Evolutionary conservation across 2,888 invertebrate species (phyloP).

Genomic region (Thecophora atra): DNA sequence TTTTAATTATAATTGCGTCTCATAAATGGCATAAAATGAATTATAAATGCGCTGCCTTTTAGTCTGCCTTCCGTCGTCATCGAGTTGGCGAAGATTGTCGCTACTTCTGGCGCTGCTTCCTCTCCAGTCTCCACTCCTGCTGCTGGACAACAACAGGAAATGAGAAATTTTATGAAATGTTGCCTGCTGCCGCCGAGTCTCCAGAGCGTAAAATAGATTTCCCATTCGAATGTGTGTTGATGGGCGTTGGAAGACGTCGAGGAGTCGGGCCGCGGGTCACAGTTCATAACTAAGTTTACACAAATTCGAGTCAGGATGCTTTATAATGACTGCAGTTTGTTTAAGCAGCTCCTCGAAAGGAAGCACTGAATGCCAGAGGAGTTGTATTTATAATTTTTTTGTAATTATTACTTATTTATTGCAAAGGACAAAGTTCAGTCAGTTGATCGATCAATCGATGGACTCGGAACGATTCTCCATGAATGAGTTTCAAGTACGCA

Average conservation of each 20-base stretch:
- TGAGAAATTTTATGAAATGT: constrained; percentile 34
- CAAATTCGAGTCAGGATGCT: constrained; percentile 1
- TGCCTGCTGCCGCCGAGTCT: constrained; percentile 10
- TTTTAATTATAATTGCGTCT: constrained; percentile 37
- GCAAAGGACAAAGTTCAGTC: background rate
- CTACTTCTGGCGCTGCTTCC: background rate
- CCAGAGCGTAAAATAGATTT: constrained; percentile 33
- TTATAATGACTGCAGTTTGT: constrained; percentile 13
- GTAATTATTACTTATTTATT: too few relatives aligned
- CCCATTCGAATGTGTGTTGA: background rate
- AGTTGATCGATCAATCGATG: background rate
- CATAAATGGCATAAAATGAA: constrained; percentile 36
- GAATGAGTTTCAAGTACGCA: background rate
- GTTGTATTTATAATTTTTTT: too few relatives aligned
- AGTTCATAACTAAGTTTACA: constrained; percentile 30
- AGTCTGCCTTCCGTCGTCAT: constrained; percentile 23
- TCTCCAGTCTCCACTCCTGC: background rate
- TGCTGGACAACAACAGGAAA: constrained; percentile 36
- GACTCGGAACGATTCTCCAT: background rate
- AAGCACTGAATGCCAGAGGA: background rate
- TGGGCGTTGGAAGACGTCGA: background rate
- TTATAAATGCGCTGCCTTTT: constrained; percentile 33
- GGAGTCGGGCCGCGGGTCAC: background rate
- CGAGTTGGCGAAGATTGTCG: constrained; percentile 24
- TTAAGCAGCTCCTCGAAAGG: background rate